A percentile compares a stretch with the other conserved stretches of the same genome.
Conservation (phyloP, 2,888 invertebrate genomes). For the Conus canariensis region DNA sequence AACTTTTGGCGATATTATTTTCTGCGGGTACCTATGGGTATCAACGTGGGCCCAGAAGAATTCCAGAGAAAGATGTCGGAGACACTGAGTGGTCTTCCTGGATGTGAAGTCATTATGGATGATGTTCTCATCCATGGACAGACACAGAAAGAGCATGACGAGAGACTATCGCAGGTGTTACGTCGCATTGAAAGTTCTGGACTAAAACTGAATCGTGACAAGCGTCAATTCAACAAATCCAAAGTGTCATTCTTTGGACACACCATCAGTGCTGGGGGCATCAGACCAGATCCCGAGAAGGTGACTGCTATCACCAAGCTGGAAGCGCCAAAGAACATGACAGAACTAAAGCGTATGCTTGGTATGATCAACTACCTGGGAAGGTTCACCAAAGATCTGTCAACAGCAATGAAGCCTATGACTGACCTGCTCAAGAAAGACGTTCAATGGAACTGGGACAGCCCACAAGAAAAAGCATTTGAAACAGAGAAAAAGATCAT, state of each 20-base stretch:
- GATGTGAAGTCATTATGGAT: background rate
- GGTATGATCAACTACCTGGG: background rate
- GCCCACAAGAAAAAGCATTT: background rate
- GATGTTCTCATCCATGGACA: constrained; percentile 3
- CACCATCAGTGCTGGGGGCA: background rate
- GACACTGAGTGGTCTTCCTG: no score
- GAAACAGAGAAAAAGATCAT: background rate
- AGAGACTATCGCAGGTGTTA: background rate
- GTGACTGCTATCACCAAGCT: background rate
- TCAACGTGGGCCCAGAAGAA: constrained; percentile 10
- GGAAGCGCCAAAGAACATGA: no score
- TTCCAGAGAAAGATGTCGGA: constrained; percentile 8
- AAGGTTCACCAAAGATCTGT: background rate
- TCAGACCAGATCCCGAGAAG: background rate
- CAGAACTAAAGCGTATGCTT: background rate
- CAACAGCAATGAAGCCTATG: background rate
- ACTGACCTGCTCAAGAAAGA: background rate
- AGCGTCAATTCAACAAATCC: constrained; percentile 8
- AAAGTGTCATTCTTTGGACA: constrained; percentile 9
- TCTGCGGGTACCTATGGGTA: background rate
- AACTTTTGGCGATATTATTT: constrained; percentile 6
- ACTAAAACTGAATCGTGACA: background rate
- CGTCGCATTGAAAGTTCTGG: background rate
- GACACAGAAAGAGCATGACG: constrained; percentile 11
- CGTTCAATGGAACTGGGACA: background rate